Percentiles rank a stretch among this genome's conserved stretches.
Conservation (phyloP, 2,888 invertebrate species). For the Mythimna ferrago region DNA sequence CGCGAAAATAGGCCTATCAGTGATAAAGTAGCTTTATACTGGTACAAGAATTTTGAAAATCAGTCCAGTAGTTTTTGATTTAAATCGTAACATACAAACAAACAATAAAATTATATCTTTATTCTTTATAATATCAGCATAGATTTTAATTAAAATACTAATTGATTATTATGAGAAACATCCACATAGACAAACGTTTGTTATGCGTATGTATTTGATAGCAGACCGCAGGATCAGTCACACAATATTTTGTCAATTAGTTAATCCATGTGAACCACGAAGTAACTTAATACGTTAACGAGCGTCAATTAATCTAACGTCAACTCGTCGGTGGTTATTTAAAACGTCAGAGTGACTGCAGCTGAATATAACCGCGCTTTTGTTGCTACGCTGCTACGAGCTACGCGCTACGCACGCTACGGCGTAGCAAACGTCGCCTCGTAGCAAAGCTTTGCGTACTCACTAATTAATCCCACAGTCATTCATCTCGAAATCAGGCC, state of each 20-base stretch:
- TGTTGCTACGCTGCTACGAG: slow-evolving; percentile 17
- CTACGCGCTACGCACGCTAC: slow-evolving; percentile 50
- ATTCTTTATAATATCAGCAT: background rate
- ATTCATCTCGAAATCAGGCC: slow-evolving; percentile 47
- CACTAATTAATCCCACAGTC: slow-evolving; percentile 57
- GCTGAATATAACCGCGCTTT: slow-evolving; percentile 18
- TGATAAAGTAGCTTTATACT: too few relatives aligned
- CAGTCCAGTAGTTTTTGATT: too few relatives aligned
- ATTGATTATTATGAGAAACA: background rate
- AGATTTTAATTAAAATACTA: background rate
- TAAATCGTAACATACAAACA: too few relatives aligned
- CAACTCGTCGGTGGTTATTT: slow-evolving; percentile 24
- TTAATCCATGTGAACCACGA: slow-evolving; percentile 17
- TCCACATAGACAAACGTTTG: background rate
- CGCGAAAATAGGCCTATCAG: too few relatives aligned
- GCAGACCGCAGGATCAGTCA: slow-evolving; percentile 2
- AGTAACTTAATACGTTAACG: slow-evolving; percentile 35
- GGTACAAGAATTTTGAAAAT: too few relatives aligned
- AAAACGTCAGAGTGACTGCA: slow-evolving; percentile 14
- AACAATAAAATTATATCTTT: too few relatives aligned
- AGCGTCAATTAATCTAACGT: slow-evolving; percentile 36
- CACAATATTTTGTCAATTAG: slow-evolving; percentile 14
- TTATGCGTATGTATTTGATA: background rate
- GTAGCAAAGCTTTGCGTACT: slow-evolving; percentile 48
- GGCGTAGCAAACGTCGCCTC: slow-evolving; percentile 49